A percentile compares a stretch with the other conserved stretches of the same genome.
phyloP scores from a whole-genome alignment of 2,888 invertebrate genomes.

The Blera fallax region DNA sequence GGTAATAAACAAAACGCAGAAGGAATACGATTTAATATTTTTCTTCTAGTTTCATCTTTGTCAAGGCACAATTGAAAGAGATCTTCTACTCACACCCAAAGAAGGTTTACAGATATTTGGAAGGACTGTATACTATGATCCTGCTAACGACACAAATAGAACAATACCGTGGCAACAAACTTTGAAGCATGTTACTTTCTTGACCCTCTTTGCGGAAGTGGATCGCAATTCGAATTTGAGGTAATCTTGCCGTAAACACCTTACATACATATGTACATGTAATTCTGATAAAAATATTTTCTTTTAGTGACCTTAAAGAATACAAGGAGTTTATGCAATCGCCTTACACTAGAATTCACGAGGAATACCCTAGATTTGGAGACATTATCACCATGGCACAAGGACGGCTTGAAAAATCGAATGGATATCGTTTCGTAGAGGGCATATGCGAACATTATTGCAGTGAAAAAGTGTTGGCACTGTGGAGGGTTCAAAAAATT shows the following conservation, averaged over 20 bases:
- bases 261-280: background rate
- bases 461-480: slow-evolving; percentile 83
- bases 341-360: slow-evolving; percentile 74
- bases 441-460: slow-evolving; percentile 75
- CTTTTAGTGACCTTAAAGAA: slow-evolving; percentile 75
- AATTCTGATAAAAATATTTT: background rate
- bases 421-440: slow-evolving; percentile 83
- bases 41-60: slow-evolving; percentile 64
- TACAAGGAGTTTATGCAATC: slow-evolving; percentile 79
- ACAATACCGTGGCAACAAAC: slow-evolving; percentile 85
- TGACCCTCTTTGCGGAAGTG: slow-evolving; percentile 83
- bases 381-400: slow-evolving; percentile 86
- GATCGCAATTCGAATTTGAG: slow-evolving; percentile 77
- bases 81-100: slow-evolving; percentile 80
- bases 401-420: slow-evolving; percentile 84
- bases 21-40: background rate
- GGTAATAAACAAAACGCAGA: slow-evolving; percentile 14
- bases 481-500: slow-evolving; percentile 88
- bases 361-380: slow-evolving; percentile 82
- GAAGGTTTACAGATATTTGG: slow-evolving; percentile 77
- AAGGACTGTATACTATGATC: slow-evolving; percentile 79
- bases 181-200: slow-evolving; percentile 86
- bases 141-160: slow-evolving; percentile 54
- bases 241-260: slow-evolving; percentile 71
- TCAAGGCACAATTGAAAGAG: slow-evolving; percentile 76